phyloP scores from a whole-genome alignment of 2,797 vertebrate species.

The Melanotaenia pygmaea region DNA sequence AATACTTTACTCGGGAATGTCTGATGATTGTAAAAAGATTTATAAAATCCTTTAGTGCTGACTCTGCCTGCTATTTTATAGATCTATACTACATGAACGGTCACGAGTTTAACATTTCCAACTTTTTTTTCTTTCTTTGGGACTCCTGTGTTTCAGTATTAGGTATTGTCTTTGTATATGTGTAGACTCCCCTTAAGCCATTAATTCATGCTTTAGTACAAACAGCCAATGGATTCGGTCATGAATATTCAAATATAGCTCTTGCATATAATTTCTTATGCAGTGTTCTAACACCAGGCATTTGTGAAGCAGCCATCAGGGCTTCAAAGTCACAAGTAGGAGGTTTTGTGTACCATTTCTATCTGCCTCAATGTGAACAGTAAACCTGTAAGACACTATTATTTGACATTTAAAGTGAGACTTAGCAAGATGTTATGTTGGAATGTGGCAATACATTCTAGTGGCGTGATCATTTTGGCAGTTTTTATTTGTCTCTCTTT shows the following conservation, averaged over 20 bases:
- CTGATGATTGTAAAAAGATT: constrained; percentile 20
- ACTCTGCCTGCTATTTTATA: constrained; percentile 22
- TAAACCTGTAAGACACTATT: constrained; percentile 14
- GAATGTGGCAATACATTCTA: constrained; percentile 15
- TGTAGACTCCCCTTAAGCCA: constrained; percentile 93
- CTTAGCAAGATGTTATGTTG: constrained; percentile 6
- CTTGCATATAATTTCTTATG: constrained; percentile 79
- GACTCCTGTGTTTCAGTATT: constrained; percentile 37
- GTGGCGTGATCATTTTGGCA: constrained; percentile 4
- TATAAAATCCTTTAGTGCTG: constrained; percentile 1
- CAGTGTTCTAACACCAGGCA: constrained; percentile 64
- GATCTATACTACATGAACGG: constrained; percentile 25
- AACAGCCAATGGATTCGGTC: constrained; percentile 96
- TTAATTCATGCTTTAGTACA: constrained; percentile 99
- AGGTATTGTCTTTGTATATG: constrained; percentile 72
- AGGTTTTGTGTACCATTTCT: constrained; percentile 24
- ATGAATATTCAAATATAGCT: constrained; percentile 99
- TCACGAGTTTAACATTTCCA: constrained; percentile 34
- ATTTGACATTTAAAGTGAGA: constrained; percentile 22
- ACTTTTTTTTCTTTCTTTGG: constrained; percentile 47
- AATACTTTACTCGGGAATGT: not conserved
- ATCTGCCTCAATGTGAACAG: constrained; percentile 36
- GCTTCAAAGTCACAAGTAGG: constrained; percentile 52
- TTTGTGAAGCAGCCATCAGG: constrained; percentile 44
- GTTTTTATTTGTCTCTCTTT: not conserved